A percentile compares a stretch with the other conserved stretches of the same genome.
Conservation (phyloP, 2,797 vertebrate genomes). For the Avahi laniger region DNA sequence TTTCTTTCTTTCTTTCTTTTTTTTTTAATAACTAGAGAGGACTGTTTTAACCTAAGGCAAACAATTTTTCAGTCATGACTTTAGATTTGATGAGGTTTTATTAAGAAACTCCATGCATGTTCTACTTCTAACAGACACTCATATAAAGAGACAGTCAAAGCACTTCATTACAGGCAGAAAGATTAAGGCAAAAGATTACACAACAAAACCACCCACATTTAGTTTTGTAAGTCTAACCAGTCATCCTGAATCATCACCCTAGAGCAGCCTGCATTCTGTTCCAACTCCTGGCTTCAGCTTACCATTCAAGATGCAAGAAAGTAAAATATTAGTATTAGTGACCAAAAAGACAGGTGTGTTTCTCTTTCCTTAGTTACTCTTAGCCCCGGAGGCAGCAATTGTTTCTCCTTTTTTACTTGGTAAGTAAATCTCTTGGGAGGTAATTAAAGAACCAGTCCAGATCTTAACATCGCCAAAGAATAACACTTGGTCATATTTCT, state of each 20-base stretch:
- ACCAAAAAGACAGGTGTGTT: conserved; percentile 54
- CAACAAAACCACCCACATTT: conserved; percentile 74
- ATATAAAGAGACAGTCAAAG: conserved; percentile 44
- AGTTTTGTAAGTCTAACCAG: conserved; percentile 69
- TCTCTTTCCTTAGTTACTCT: conserved; percentile 47
- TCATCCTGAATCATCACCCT: conserved; percentile 74
- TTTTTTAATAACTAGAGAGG: background rate
- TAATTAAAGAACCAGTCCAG: conserved; percentile 67
- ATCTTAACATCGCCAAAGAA: conserved; percentile 44
- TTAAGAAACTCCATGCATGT: conserved; percentile 45
- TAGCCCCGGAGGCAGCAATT: conserved; percentile 70
- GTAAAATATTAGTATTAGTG: conserved; percentile 73
- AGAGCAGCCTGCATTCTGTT: conserved; percentile 30
- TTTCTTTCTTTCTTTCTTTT: background rate
- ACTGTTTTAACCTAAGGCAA: conserved; percentile 68
- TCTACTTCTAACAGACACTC: conserved; percentile 52
- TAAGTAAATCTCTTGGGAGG: conserved; percentile 63
- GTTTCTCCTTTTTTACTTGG: conserved; percentile 58
- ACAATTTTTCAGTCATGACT: conserved; percentile 64
- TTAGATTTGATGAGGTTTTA: conserved; percentile 69
- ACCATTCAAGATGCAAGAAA: conserved; percentile 59
- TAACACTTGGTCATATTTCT: conserved; percentile 21
- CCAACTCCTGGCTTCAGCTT: conserved; percentile 29
- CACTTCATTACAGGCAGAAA: conserved; percentile 58
- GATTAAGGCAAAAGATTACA: conserved; percentile 51